Base-by-base conservation (phyloP, 2,888 invertebrate genomes). In the Cheilosia scutellata region DNA sequence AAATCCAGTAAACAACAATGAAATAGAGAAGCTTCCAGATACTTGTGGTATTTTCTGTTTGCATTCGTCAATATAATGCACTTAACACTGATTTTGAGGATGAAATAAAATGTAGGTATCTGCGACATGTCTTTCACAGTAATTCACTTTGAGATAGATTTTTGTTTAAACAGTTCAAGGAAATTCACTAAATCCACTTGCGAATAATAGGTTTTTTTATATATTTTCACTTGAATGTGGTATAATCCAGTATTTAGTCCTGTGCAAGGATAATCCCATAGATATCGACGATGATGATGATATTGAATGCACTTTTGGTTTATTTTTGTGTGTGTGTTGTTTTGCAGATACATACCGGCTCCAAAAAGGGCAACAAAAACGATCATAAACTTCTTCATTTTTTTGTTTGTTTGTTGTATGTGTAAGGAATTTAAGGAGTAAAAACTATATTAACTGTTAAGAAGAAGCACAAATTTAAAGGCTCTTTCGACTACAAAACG, bases 311-410 rank as follows among this genome's bases (percentile, higher is more conserved):
- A 76, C 79, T 82, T 51, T 77, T 82, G 65, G 53, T 62, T 66
- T 72, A 72, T 71, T 72, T 77, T 68, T 72, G 79, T 20, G 20
- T 20, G 20, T 20, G 20, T 20, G 20, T 62, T 87, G 79, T 87
- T 88, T 83, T 80, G n/a, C 16, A 87, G 89, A 92, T 95, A 95
- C 95, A 93, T 95, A 95, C 95, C 95, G 93, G 94, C 94, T 94
- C 95, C 94, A 93, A 93, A 93, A 87, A 95, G 93, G 93, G 94
- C 94, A 93, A 94, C 94, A 92, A 94, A 94, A 93, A 95, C 91
- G 89, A 93, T 89, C 90, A 93, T 88, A 90, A 92, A 92, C 90
- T 91, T 92, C 89, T 92, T 92, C 92, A 92, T 93, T 90, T 90
- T 90, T 88, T 86, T 79, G 76, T 82, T 60, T 88, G 84, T 82